A percentile compares a stretch with the other conserved stretches of the same genome.
Evolutionary conservation across 1,140 invertebrate genomes (phyloP).

Genomic region (Drosophila bipectinata): DNA sequence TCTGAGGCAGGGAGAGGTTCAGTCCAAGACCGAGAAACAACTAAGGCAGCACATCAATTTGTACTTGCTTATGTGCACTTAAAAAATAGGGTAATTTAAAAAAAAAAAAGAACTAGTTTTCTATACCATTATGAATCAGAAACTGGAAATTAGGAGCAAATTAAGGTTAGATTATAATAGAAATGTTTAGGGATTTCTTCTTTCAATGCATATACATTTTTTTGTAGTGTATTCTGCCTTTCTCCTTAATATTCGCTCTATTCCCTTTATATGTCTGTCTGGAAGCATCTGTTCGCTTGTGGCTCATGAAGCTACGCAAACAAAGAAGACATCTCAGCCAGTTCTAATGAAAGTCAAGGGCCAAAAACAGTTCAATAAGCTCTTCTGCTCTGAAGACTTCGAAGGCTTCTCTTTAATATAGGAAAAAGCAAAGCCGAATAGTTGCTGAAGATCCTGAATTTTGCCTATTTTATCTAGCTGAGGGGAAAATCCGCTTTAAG

Average conservation of each 20-base stretch:
- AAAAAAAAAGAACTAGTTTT: too few relatives aligned
- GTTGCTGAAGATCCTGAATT: conserved; percentile 13
- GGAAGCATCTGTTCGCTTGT: conserved; percentile 62
- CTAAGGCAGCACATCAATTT: conserved; percentile 64
- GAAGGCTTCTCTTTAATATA: conserved; percentile 32
- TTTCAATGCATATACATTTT: neutral
- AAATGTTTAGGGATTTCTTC: too few relatives aligned
- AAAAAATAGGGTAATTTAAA: too few relatives aligned
- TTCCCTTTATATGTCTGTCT: conserved; percentile 35
- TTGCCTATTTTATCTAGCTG: conserved; percentile 11
- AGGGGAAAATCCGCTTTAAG: conserved; percentile 62
- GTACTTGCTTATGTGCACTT: conserved; percentile 10
- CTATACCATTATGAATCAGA: too few relatives aligned
- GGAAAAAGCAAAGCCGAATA: conserved; percentile 28
- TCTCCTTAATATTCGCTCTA: neutral
- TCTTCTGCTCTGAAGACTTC: conserved; percentile 39
- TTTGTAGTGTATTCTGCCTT: conserved; percentile 5
- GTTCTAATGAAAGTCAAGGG: conserved; percentile 63
- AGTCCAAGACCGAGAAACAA: conserved; percentile 18
- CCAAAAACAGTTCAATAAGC: conserved; percentile 38
- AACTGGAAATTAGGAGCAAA: too few relatives aligned
- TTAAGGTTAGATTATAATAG: too few relatives aligned
- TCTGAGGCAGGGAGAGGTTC: conserved; percentile 18
- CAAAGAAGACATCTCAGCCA: conserved; percentile 42
- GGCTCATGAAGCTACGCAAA: conserved; percentile 36